A percentile compares a stretch with the other conserved stretches of the same genome.
Conservation (phyloP, 2,888 invertebrate species). For the Tetropium fuscum region DNA sequence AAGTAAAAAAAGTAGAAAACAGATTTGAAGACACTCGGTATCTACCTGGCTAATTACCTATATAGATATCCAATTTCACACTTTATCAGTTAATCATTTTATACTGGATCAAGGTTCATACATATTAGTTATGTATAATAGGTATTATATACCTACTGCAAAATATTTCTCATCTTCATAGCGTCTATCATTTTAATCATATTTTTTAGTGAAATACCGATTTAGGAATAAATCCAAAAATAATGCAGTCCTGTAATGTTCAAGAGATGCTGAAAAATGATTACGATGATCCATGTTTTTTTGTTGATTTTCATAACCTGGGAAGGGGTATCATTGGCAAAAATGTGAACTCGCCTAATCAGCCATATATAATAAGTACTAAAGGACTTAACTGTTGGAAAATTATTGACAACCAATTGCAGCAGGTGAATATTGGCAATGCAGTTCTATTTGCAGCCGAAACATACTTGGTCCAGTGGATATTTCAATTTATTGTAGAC, state of each 20-base stretch:
- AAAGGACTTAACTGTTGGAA: constrained; percentile 41
- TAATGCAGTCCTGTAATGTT: constrained; percentile 26
- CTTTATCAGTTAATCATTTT: no score
- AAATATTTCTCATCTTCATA: no score
- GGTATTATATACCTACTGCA: no score
- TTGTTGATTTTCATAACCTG: constrained; percentile 36
- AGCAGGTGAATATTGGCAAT: constrained; percentile 25
- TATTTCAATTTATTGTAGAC: constrained; percentile 37
- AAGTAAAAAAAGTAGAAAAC: no score
- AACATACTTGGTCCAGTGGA: constrained; percentile 48
- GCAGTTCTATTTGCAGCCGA: constrained; percentile 44
- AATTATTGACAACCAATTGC: constrained; percentile 38
- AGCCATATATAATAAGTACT: constrained; percentile 29
- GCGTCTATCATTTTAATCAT: no score
- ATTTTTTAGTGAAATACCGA: no score
- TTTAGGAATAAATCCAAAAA: no score
- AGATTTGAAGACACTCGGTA: no score
- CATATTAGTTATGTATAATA: no score
- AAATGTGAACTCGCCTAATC: not conserved
- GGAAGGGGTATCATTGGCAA: constrained; percentile 27
- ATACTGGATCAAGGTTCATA: no score
- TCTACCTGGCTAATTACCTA: no score
- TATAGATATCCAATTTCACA: no score
- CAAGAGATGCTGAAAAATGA: constrained; percentile 25
- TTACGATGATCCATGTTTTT: constrained; percentile 35